Percentiles rank a stretch among this genome's conserved stretches.
Evolutionary conservation across 2,797 vertebrate species (phyloP).

Genomic region (Chromobotia macracanthus): DNA sequence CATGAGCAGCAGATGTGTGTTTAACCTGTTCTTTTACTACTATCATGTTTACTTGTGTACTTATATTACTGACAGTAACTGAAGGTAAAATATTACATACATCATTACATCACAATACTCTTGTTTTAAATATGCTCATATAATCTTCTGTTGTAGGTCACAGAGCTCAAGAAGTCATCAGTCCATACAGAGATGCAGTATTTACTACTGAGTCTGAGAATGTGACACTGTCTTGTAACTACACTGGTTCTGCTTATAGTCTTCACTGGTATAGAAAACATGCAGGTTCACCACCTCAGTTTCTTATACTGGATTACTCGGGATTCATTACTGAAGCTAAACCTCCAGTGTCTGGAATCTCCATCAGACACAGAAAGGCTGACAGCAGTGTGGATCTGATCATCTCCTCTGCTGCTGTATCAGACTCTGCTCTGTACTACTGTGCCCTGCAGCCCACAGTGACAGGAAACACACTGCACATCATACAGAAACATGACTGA

Average conservation of each 20-base stretch:
- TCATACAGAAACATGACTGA: constrained; percentile 23
- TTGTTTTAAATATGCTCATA: background rate
- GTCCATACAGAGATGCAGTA: background rate
- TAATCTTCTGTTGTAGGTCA: constrained; percentile 12
- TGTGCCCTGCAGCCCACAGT: too few species aligned
- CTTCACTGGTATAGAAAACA: constrained; percentile 42
- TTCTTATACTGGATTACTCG: background rate
- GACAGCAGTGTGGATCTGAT: constrained; percentile 20
- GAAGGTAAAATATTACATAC: too few species aligned
- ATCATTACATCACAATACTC: background rate
- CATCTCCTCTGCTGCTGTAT: constrained; percentile 30
- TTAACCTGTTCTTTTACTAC: too few species aligned
- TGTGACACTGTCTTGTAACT: constrained; percentile 34
- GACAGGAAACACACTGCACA: background rate
- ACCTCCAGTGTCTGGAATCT: constrained; percentile 8
- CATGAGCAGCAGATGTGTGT: too few species aligned
- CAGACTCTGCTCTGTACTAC: too few species aligned
- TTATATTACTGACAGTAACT: too few species aligned
- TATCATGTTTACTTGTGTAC: too few species aligned
- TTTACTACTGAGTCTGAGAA: background rate
- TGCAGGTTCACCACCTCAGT: background rate
- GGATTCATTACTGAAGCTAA: background rate
- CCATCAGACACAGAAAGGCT: constrained; percentile 9
- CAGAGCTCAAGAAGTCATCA: constrained; percentile 11
- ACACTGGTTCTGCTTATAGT: constrained; percentile 1